Evolutionary conservation across 2,797 vertebrate genomes (phyloP), one percentile per base, ranked within the genome.

Genomic region (Macrochelys suwanniensis): DNA sequence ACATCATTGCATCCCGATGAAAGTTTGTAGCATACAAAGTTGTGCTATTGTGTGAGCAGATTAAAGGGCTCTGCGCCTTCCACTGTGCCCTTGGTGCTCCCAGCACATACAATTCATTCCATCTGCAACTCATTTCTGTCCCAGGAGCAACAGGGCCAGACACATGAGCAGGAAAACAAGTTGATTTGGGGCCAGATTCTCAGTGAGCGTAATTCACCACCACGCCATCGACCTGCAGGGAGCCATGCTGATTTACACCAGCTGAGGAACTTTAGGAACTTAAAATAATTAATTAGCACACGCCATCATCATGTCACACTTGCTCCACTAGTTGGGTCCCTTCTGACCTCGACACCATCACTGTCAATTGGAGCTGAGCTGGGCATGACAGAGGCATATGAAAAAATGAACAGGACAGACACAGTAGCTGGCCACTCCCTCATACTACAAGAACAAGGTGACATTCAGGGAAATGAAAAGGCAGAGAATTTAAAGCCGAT

Each of bases 191-290:
- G 71, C 74, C 7, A 2, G 42, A 47, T 77, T 31, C 74, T 71
- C 68, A 71, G 68, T n/a, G 25, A 17, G 23, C 26, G 6, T 28
- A 23, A 76, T 26, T 76, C 42, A 8, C 37, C 25, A 13, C 25
- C 37, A 74, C 6, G 21, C 71, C 68, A 45, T 13, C 4, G 15
- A 17, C 25, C 25, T 49, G 15, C 26, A 47, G 23, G 42, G 74
- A 49, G 74, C 12, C 26, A 49, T 25, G 77, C 13, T 12, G 0
- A 0, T 51, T 25, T 0, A 1, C 5, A 2, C 0, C 23, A 2
- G 49, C 31, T 16, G 28, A 57, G 15, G 7, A 54, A 31, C 16
- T 4, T 3, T 23, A 2, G 4, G 74, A 47, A 28, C 7, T 28
- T 26, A 28, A 77, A 49, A 28, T 49, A 49, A 77, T 77, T 49